Base-by-base conservation (phyloP, 1,140 invertebrate species). In the Aphelinus atriplicis region DNA sequence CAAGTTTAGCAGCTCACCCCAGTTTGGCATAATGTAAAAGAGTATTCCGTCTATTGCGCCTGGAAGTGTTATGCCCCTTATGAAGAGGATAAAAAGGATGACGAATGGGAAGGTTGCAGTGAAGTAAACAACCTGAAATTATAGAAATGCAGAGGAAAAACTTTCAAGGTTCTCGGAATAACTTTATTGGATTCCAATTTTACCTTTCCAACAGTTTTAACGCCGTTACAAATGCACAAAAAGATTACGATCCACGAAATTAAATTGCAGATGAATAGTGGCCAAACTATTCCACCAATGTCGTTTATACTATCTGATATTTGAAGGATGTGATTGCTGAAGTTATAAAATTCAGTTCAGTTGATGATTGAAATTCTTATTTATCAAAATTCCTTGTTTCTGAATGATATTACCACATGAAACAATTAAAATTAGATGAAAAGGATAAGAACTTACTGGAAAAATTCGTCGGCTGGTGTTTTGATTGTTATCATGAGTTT, bases 31-130 rank as follows among this genome's bases (percentile, higher is more conserved):
- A 46, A 97, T 90, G 81, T 96, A 98, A 87, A 94, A 96, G 43
- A 90, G 84, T 75, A 97, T 93, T 43, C 95, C 95, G 69, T 92
- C 88, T 65, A 89, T 87, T 10, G 94, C 93, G 42, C 95, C 96
- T 0, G 93, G 92, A 63, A 97, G 87, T 0, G 95, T 95, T 7
- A 94, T 84, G 4, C 94, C 94, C 57, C 94, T 89, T 61, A 94
- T 82, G 71, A 96, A 90, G 9, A 96, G 86, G 9, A 93, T 85
- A 43, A 92, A 90, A 1, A 97, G 87, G 51, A 97, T 92, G 9
- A 96, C 78, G 84, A 96, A 96, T 0, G 95, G 95, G 85, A 96
- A 96, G 43, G 94, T 89, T 0, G 95, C 95, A 1, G 94, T 95
- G 82, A 95, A 95, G 82, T 96, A 96, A 5, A 95, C 94, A 46